Evolutionary conservation across 2,888 invertebrate species (phyloP), one percentile per base, ranked within the genome.

Genomic region (Notodonta ziczac): DNA sequence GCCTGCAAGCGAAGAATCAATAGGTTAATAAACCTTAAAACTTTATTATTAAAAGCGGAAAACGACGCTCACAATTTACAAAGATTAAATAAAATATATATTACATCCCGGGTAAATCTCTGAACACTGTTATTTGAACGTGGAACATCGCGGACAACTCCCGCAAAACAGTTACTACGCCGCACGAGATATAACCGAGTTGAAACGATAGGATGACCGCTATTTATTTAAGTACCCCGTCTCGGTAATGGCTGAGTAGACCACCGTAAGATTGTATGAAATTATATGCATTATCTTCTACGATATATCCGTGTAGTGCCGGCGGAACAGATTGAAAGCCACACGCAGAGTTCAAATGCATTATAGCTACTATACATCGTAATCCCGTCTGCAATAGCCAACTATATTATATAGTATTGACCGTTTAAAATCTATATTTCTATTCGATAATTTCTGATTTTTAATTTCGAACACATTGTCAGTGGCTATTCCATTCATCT

Each of bases 111-210:
- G n/a, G 5, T n/a, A 46, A 46, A n/a, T 9, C 44, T 44, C 12
- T 46, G 13, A 42, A 42, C 44, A 44, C 9, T 5, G 12, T 46
- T n/a, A 46, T 46, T 13, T 46, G 44, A 5, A 46, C 44, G 13
- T 46, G 44, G 1, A 46, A n/a, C 50, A 50, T n/a, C 8, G 16
- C 16, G 16, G 50, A 16, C 0, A 50, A 46, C 46, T 50, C 16
- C 50, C 50, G 48, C 50, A 51, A 58, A 51, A 42, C 13, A 55
- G 13, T 46, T 46, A 24, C 14, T 14, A 35, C 50, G 32, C 44
- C n/a, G n/a, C 46, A 58, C 46, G 46, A 46, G 46, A 46, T n/a
- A 44, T 44, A 53, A 53, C 53, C 35, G 32, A n/a, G 53, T 16
- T 14, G 16, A 12, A 9, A 16, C 50, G 16, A 50, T 50, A 50